Evolutionary conservation across 2,113 vertebrate genomes (phyloP).

Genomic region (Coturnix japonica): DNA sequence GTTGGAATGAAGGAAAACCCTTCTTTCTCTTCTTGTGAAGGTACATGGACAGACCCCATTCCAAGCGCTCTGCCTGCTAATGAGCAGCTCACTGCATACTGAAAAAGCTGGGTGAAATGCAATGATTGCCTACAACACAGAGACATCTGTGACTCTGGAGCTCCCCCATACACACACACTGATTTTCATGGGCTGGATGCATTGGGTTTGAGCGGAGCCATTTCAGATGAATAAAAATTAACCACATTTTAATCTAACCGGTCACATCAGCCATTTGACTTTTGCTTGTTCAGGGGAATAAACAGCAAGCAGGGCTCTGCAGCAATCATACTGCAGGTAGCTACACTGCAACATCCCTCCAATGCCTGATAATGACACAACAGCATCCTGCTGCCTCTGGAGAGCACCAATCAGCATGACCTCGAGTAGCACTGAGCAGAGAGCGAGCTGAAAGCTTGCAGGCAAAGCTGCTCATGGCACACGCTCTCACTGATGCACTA

Average conservation of each 20-base stretch:
- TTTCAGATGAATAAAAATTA: not conserved
- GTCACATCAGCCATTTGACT: not conserved
- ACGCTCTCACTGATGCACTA: not conserved
- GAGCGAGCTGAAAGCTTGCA: not conserved
- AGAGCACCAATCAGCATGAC: not conserved
- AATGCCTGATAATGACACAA: not conserved
- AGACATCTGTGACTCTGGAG: not conserved
- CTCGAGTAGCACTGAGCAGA: not conserved
- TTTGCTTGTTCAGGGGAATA: not conserved
- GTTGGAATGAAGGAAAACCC: not conserved
- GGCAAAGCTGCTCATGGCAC: not conserved
- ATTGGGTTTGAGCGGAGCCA: not conserved
- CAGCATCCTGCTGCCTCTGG: not conserved
- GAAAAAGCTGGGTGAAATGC: not conserved
- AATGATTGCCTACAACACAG: not conserved
- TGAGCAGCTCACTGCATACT: rapidly evolving
- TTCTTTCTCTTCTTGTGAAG: not conserved
- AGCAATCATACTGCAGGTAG: not conserved
- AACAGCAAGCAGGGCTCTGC: not conserved
- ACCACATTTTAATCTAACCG: not conserved
- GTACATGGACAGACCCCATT: not conserved
- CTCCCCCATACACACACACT: not conserved
- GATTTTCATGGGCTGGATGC: not conserved
- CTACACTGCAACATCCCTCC: rapidly evolving
- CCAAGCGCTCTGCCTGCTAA: not conserved